Base-by-base conservation (phyloP, 1,140 invertebrate genomes). In the Drosophila eugracilis region DNA sequence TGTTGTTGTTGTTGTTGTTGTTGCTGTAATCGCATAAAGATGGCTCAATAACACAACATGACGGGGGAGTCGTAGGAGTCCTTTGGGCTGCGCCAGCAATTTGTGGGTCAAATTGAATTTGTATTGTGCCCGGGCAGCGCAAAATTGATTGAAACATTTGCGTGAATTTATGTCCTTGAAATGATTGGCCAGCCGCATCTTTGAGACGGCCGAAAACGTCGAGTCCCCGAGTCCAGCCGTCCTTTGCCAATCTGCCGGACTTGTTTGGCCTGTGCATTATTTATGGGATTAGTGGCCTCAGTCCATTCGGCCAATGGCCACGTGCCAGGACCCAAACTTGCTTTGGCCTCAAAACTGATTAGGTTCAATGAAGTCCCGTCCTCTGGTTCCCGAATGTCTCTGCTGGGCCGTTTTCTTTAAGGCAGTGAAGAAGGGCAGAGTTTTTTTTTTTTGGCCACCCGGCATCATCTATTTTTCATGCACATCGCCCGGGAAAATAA, bases 71-170 rank as follows among this genome's bases (percentile, higher is more conserved):
- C n/a, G n/a, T n/a, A n/a, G 34, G 28, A 41, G 34, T 50, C 54
- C 77, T 60, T 70, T 59, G 78, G 62, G 69, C 75, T 84, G 66
- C 39, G 80, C 73, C 73, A 86, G 77, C 78, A 86, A 88, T 86
- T 86, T 86, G 81, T 86, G 81, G 83, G 81, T 86, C 77, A 86
- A 86, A 86, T 86, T 86, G 81, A 86, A 88, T 86, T 86, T 88
- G 83, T 86, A 86, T 86, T 81, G 81, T 81, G 83, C 77, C 65
- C 59, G 54, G 63, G 67, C 73, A 76, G 69, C 73, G 75, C 73
- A 75, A 86, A 86, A 81, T 86, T 86, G 81, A 86, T 86, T 86
- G 83, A 86, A 86, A 88, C 81, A 86, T 86, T 86, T 86, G 81
- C 81, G 81, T 86, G 74, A 86, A 86, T 86, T 86, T 81, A 86